Evolutionary conservation across 1,140 invertebrate species (phyloP).

Genomic region (Lucilia sericata): DNA sequence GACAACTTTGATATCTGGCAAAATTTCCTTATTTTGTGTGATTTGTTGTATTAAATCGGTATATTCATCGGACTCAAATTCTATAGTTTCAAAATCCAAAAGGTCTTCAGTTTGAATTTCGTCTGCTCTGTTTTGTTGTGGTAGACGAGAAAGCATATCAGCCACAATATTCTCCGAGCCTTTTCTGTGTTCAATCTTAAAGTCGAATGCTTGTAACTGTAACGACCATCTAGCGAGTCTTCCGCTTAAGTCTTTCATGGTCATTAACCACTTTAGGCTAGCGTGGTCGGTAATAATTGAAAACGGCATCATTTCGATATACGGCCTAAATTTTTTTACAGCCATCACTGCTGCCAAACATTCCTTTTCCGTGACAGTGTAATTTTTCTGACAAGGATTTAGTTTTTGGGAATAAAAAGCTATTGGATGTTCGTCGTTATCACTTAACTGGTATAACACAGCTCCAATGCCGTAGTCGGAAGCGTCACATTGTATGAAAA

Average conservation of each 20-base stretch:
- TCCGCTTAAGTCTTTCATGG: background rate
- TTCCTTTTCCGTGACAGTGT: conserved; percentile 32
- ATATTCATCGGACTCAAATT: background rate
- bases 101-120: background rate
- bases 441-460: conserved; percentile 58
- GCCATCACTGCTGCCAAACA: conserved; percentile 50
- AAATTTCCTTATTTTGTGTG: background rate
- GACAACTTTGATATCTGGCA: no score
- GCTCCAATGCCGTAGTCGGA: conserved; percentile 59
- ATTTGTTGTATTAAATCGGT: background rate
- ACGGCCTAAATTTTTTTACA: conserved; percentile 67
- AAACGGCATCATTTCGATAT: conserved; percentile 65
- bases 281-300: conserved; percentile 53
- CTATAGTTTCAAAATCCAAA: background rate
- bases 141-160: background rate
- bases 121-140: background rate
- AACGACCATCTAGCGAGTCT: background rate
- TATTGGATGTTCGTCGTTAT: conserved; percentile 52
- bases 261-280: background rate
- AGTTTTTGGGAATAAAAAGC: conserved; percentile 22
- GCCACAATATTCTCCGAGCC: background rate
- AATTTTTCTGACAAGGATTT: conserved; percentile 14
- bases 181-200: background rate
- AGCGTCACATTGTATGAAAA: conserved; percentile 65
- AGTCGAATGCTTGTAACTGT: background rate